Evolutionary conservation across 2,113 vertebrate genomes (phyloP), one percentile per base, ranked within the genome.

Genomic region (Elephantulus edwardii): DNA sequence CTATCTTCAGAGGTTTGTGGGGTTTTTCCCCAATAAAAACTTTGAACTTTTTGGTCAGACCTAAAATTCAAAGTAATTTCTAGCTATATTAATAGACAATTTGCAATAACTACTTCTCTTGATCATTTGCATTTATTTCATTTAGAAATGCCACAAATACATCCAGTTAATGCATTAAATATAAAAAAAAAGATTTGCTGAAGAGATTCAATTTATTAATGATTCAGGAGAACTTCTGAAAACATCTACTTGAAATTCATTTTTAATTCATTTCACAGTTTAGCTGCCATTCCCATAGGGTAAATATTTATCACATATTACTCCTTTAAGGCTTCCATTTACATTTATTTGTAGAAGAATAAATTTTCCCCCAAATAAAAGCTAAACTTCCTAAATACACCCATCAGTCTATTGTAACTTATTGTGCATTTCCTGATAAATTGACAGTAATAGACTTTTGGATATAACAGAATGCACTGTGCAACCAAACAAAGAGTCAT

Each of bases 191-290:
- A 94, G 93, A 95, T 89, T 96, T 94, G 86, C 88, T 93, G 93
- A 97, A 93, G 79, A 80, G 90, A 89, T 80, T 78, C 83, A 88
- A 92, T 81, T 84, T 92, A 97, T 97, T 95, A 97, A 97, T 97
- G 0, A 97, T 97, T 97, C 95, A 97, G 74, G 60, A 97, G 75
- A n/a, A 92, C 26, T 26, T 97, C 90, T 94, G 90, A 94, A 94
- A 97, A 77, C 89, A 92, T 95, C 92, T 97, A 97, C 97, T 97
- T 96, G 91, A 93, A 96, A 95, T 89, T 91, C 85, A 97, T 97
- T 93, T 94, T 97, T 97, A 97, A 97, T 97, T 97, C 86, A 97
- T 96, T 95, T 96, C 35, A 60, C 90, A 95, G 90, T 90, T 98
- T 95, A 97, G 91, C 79, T 82, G 54, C 44, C 71, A 83, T 91